These are phyloP conservation scores for Pao palembangensis DNA, from an alignment of 2,113 vertebrate species.

Conservation along the genomic window DNA sequence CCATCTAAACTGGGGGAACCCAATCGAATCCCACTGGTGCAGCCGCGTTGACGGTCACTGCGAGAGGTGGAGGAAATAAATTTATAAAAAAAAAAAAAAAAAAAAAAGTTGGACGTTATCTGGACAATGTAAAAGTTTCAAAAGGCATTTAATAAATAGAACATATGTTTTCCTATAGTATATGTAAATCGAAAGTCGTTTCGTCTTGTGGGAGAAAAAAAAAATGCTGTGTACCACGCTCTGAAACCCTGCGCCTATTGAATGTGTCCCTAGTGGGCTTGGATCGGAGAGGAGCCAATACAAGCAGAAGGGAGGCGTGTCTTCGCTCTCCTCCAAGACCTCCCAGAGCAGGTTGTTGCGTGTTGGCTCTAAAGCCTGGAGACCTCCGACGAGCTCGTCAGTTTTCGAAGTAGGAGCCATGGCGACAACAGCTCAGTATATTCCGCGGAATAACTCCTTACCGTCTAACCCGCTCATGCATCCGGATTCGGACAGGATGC, in stretches of 20 bases:
- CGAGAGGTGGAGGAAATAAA: constrained; percentile 23
- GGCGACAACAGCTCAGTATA: constrained; percentile 95
- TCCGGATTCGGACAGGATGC: constrained; percentile 90
- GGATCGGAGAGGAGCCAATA: constrained; percentile 77
- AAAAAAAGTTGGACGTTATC: neutral
- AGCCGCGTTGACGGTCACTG: constrained; percentile 42
- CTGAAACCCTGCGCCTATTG: constrained; percentile 62
- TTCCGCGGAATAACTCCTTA: constrained; percentile 88
- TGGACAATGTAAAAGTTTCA: constrained; percentile 1
- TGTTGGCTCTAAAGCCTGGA: constrained; percentile 83
- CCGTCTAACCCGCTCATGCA: constrained; percentile 89
- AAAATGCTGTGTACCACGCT: constrained; percentile 48
- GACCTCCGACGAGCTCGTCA: constrained; percentile 79
- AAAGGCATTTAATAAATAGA: constrained; percentile 56
- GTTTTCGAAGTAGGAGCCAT: constrained; percentile 86
- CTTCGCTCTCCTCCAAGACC: constrained; percentile 71
- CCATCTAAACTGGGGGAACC: constrained; percentile 70
- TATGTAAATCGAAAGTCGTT: constrained; percentile 50
- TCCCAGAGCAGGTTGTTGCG: constrained; percentile 81
- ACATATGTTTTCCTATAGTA: constrained; percentile 57
- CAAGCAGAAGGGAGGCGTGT: constrained; percentile 77
- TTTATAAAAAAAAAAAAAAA: no score
- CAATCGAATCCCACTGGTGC: constrained; percentile 60
- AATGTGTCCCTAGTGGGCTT: constrained; percentile 64
- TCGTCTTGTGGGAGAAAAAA: constrained; percentile 40